Conservation (phyloP, 2,797 vertebrate genomes). For the Astyanax mexicanus region DNA sequence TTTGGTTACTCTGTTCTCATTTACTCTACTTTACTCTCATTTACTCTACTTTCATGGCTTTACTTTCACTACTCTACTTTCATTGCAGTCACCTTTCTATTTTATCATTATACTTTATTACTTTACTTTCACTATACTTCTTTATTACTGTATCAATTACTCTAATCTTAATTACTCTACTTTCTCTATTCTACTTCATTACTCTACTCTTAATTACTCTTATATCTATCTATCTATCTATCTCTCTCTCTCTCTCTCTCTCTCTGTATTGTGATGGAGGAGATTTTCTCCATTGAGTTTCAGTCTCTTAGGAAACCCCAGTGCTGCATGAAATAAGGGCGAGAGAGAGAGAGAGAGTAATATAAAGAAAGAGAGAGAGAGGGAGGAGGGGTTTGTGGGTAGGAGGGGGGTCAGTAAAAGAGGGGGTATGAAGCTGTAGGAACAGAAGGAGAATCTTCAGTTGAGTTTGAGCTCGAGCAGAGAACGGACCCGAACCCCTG, state of each 20-base stretch:
- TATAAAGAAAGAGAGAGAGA: slow-evolving; percentile 67
- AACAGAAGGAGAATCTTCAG: slow-evolving; percentile 70
- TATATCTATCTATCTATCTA: slow-evolving; percentile 59
- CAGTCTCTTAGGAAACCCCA: slow-evolving; percentile 87
- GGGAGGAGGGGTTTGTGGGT: slow-evolving; percentile 64
- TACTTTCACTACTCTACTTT: too few relatives aligned
- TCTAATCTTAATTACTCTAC: too few relatives aligned
- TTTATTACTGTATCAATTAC: too few relatives aligned
- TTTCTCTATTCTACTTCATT: slow-evolving; percentile 44
- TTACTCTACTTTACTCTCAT: too few relatives aligned
- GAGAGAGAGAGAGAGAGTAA: slow-evolving; percentile 66
- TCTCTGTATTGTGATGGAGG: slow-evolving; percentile 83
- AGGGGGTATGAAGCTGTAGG: slow-evolving; percentile 61
- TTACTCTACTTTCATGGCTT: too few relatives aligned
- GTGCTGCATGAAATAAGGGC: slow-evolving; percentile 84
- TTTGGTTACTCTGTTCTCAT: too few relatives aligned
- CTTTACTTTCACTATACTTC: too few relatives aligned
- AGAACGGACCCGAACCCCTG: slow-evolving; percentile 55
- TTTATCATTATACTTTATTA: too few relatives aligned
- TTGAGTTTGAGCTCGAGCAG: slow-evolving; percentile 66
- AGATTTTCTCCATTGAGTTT: slow-evolving; percentile 88
- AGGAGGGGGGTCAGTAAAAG: slow-evolving; percentile 48
- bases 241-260: slow-evolving; percentile 70
- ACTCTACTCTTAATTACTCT: slow-evolving; percentile 25
- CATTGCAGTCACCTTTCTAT: too few relatives aligned